phyloP scores from a whole-genome alignment of 2,113 vertebrate genomes.

The Brachypteracias leptosomus region DNA sequence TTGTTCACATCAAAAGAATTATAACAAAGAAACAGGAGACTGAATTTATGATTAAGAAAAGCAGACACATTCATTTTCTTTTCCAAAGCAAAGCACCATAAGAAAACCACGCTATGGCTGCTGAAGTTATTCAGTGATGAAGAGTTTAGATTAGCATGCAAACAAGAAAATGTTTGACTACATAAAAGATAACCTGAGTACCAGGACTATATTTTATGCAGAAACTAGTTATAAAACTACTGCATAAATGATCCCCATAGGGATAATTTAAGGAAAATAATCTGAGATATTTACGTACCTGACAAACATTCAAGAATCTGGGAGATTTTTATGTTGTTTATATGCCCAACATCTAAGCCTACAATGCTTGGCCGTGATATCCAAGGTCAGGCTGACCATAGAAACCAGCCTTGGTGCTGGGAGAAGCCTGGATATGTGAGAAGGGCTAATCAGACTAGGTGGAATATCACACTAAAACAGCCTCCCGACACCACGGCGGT shows the following conservation, averaged over 20 bases:
- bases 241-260: constrained; percentile 41
- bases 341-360: neutral
- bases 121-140: constrained; percentile 54
- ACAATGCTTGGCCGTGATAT: neutral
- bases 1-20: constrained; percentile 70
- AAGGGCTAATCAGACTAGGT: neutral
- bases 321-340: constrained; percentile 16
- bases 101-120: constrained; percentile 30
- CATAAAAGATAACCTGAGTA: constrained; percentile 30
- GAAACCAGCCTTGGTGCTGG: neutral
- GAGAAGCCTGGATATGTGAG: neutral
- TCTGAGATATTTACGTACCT: constrained; percentile 61
- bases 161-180: constrained; percentile 62
- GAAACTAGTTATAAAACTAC: constrained; percentile 56
- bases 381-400: neutral
- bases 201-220: constrained; percentile 49
- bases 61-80: constrained; percentile 58
- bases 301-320: constrained; percentile 29
- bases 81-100: constrained; percentile 35
- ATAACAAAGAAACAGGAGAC: constrained; percentile 65
- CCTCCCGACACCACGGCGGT: fast-evolving
- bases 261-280: constrained; percentile 47
- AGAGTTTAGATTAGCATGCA: constrained; percentile 66
- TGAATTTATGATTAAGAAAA: constrained; percentile 68
- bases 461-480: neutral